Conservation (phyloP, 2,797 vertebrate species). For the Takifugu ocellatus region DNA sequence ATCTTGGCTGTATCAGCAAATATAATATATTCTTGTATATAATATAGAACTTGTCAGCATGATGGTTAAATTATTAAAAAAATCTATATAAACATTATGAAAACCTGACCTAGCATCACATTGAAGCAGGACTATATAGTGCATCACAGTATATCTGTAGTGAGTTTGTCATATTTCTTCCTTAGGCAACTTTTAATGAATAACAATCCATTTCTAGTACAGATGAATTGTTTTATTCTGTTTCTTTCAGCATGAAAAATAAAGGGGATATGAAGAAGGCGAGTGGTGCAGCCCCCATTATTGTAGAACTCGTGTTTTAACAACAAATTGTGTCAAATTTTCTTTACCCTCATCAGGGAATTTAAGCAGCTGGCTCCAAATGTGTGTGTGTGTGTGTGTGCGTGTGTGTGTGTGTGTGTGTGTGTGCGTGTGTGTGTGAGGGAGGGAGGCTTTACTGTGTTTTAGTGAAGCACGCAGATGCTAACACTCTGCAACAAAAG, state of each 20-base stretch:
- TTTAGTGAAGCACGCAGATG: conserved; percentile 47
- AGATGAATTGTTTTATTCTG: no score
- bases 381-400: conserved; percentile 2
- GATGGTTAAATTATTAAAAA: no score
- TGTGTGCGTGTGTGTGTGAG: not conserved
- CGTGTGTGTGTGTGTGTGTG: conserved; percentile 13
- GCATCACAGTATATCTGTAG: no score
- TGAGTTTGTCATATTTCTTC: no score
- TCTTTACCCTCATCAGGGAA: conserved; percentile 34
- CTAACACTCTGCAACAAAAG: conserved; percentile 26
- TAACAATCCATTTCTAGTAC: no score
- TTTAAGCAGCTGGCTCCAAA: conserved; percentile 47
- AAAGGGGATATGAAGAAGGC: conserved; percentile 9
- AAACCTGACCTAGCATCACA: no score
- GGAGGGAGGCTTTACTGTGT: not conserved
- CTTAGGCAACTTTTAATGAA: no score
- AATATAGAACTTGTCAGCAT: no score
- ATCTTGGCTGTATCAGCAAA: no score
- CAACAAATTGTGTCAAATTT: conserved; percentile 25
- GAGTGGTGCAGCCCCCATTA: conserved; percentile 20
- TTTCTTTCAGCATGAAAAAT: conserved; percentile 12
- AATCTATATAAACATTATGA: no score
- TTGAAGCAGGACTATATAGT: no score
- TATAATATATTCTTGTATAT: no score
- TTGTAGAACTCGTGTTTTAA: conserved; percentile 29